Percentiles rank a stretch among this genome's conserved stretches.
Conservation (phyloP, 2,113 vertebrate genomes). For the Cryptotis parvus region DNA sequence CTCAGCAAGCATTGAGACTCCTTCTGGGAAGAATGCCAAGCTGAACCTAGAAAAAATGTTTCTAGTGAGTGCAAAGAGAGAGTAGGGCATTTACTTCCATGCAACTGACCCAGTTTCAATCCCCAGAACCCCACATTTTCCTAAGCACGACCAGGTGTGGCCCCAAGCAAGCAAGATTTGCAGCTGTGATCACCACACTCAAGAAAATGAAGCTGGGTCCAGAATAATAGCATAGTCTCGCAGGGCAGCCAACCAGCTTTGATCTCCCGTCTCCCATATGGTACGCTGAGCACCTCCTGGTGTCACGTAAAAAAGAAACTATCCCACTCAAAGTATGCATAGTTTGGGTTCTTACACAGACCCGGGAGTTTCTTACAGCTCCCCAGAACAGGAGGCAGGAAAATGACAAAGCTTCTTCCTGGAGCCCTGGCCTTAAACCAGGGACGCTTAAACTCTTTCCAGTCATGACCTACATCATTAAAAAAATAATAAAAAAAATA, state of each 20-base stretch:
- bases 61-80: not conserved
- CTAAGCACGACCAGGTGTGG: no score
- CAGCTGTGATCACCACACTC: not conserved
- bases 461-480: no score
- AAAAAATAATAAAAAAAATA: no score
- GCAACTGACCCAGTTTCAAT: not conserved
- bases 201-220: not conserved
- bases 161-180: no score
- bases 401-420: not conserved
- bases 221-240: not conserved
- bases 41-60: not conserved
- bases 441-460: no score
- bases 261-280: no score
- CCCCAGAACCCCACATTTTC: no score
- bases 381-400: not conserved
- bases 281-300: no score
- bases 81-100: no score
- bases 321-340: not conserved
- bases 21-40: not conserved
- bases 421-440: not conserved
- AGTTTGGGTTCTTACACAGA: not conserved
- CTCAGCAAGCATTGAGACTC: fast-evolving
- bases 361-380: not conserved
- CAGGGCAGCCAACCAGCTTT: no score
- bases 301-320: not conserved